Evolutionary conservation across 2,113 vertebrate species (phyloP).

Genomic region (Tursiops truncatus): DNA sequence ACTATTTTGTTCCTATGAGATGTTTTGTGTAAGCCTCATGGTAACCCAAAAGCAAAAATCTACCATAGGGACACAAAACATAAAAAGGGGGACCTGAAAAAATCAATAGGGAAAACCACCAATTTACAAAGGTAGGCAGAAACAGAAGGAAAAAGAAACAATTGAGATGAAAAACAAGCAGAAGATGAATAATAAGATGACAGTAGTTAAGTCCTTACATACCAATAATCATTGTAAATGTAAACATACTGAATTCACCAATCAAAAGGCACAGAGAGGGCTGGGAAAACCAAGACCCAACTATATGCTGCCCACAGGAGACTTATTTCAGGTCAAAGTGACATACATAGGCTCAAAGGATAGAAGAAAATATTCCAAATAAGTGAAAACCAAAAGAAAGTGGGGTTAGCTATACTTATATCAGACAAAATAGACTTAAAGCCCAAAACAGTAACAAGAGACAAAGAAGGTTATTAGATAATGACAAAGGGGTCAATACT

Average conservation of each 20-base stretch:
- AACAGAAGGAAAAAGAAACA: neutral
- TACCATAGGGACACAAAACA: neutral
- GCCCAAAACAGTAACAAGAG: neutral
- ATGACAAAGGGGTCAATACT: neutral
- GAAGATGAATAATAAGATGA: neutral
- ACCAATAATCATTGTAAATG: neutral
- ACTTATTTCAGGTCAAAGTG: neutral
- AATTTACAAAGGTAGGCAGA: neutral
- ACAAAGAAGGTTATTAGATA: neutral
- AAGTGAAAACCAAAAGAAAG: neutral
- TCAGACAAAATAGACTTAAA: neutral
- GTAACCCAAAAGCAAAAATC: neutral
- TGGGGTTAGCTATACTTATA: neutral
- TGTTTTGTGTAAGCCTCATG: neutral
- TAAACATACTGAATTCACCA: neutral
- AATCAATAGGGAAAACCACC: neutral
- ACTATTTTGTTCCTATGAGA: neutral
- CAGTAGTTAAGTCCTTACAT: neutral
- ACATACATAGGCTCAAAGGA: neutral
- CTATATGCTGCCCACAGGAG: neutral
- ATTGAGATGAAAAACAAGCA: neutral
- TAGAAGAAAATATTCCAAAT: neutral
- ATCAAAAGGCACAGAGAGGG: neutral
- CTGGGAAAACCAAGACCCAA: neutral
- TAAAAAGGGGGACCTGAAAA: neutral